phyloP scores from a whole-genome alignment of 2,888 invertebrate genomes.

The Pammene aurita region DNA sequence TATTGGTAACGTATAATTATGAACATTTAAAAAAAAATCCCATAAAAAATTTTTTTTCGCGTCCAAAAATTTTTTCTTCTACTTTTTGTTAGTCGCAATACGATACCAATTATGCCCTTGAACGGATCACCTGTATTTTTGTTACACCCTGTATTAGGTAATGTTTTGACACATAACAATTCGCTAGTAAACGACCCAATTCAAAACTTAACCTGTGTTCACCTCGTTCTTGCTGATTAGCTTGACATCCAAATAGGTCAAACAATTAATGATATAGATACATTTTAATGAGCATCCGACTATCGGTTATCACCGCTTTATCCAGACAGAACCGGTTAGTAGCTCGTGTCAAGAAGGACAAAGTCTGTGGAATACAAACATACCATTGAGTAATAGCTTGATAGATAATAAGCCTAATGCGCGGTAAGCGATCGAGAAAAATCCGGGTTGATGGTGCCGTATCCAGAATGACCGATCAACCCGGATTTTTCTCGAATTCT shows the following conservation, averaged over 20 bases:
- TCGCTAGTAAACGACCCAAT: conserved; percentile 5
- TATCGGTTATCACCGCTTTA: conserved; percentile 19
- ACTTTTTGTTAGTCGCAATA: too few species aligned
- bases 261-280: conserved; percentile 6
- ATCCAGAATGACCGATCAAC: too few species aligned
- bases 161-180: not conserved
- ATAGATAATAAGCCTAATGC: not conserved
- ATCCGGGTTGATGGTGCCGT: conserved; percentile 3
- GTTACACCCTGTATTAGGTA: too few species aligned
- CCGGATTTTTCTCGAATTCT: too few species aligned
- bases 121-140: too few species aligned
- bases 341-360: conserved; percentile 38
- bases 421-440: conserved; percentile 1
- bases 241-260: conserved; percentile 13
- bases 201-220: conserved; percentile 19
- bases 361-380: conserved; percentile 33
- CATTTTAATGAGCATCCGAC: not conserved
- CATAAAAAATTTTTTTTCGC: too few species aligned
- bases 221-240: conserved; percentile 8
- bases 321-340: conserved; percentile 9
- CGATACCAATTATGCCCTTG: too few species aligned
- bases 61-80: too few species aligned
- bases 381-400: conserved; percentile 6
- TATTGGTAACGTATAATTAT: too few species aligned
- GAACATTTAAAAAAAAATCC: too few species aligned